These are phyloP conservation scores for Leptinotarsa tumamoca DNA, from an alignment of 2,888 invertebrate species.

Conservation along the genomic window DNA sequence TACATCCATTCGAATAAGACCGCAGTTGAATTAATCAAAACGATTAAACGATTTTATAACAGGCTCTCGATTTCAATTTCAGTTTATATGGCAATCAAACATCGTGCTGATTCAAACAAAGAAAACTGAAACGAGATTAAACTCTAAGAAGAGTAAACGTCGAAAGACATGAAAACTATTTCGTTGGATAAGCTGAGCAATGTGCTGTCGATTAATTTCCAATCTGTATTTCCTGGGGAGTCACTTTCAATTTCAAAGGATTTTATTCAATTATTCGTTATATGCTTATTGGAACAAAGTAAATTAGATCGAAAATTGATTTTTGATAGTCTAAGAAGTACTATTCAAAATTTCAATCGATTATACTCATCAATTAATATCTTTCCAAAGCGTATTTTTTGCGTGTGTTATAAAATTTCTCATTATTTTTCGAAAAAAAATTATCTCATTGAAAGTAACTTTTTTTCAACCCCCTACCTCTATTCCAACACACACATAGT, in stretches of 20 bases:
- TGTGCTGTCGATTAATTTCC: slow-evolving; percentile 16
- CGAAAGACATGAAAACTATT: slow-evolving; percentile 24
- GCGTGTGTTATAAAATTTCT: too few species aligned
- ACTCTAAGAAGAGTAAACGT: slow-evolving; percentile 21
- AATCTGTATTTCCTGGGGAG: not conserved
- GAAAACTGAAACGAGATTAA: slow-evolving; percentile 16
- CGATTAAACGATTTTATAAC: not conserved
- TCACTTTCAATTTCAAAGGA: not conserved
- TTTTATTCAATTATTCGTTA: not conserved
- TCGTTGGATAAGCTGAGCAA: slow-evolving; percentile 23
- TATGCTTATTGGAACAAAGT: not conserved
- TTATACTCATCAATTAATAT: too few species aligned
- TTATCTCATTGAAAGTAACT: too few species aligned
- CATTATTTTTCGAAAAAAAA: too few species aligned
- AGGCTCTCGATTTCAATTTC: slow-evolving; percentile 1
- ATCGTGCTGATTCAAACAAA: slow-evolving; percentile 23
- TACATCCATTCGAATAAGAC: too few species aligned
- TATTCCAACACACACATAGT: too few species aligned
- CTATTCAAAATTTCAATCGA: too few species aligned
- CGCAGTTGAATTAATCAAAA: not conserved
- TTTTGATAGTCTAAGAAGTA: not conserved
- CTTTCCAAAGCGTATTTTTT: too few species aligned
- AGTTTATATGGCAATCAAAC: slow-evolving; percentile 15
- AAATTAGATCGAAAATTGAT: not conserved
- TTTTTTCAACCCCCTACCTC: too few species aligned